A percentile compares a stretch with the other conserved stretches of the same genome.
phyloP scores from a whole-genome alignment of 1,140 invertebrate genomes.

The Orius laevigatus region DNA sequence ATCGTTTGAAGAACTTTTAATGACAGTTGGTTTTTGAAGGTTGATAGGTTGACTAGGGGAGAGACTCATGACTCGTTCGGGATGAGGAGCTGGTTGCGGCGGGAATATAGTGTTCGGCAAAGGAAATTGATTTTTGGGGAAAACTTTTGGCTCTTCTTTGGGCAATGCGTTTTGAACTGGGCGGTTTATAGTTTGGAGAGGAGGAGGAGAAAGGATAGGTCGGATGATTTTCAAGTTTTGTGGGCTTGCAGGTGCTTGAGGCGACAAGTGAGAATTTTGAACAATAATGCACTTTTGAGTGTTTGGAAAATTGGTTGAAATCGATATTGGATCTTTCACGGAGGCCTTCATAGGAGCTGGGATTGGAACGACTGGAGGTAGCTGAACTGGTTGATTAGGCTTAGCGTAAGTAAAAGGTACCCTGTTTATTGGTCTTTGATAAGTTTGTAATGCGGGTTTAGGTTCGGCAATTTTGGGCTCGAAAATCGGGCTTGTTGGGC shows the following conservation, averaged over 20 bases:
- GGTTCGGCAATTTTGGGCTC: background rate
- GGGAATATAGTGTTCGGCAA: background rate
- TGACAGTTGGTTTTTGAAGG: background rate
- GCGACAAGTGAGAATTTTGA: conserved; percentile 1
- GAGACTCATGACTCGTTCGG: conserved; percentile 12
- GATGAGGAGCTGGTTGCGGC: conserved; percentile 1
- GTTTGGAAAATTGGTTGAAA: background rate
- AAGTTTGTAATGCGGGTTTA: background rate
- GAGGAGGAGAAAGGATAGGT: conserved; percentile 1
- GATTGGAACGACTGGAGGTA: too few species aligned
- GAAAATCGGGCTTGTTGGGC: too few species aligned
- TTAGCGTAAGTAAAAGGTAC: background rate
- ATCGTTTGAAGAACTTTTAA: background rate
- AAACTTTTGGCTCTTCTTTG: background rate
- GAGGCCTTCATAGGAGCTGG: background rate
- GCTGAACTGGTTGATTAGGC: too few species aligned
- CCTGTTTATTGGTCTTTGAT: background rate
- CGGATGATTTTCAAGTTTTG: conserved; percentile 14
- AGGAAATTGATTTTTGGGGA: background rate
- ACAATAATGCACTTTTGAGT: conserved; percentile 3
- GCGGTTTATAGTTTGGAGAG: conserved; percentile 3
- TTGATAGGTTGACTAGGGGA: conserved; percentile 3
- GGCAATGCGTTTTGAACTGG: background rate
- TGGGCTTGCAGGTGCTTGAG: conserved; percentile 8
- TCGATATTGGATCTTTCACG: background rate